Evolutionary conservation across 1,140 invertebrate genomes (phyloP).

Genomic region (Venustaconcha ellipsiformis): DNA sequence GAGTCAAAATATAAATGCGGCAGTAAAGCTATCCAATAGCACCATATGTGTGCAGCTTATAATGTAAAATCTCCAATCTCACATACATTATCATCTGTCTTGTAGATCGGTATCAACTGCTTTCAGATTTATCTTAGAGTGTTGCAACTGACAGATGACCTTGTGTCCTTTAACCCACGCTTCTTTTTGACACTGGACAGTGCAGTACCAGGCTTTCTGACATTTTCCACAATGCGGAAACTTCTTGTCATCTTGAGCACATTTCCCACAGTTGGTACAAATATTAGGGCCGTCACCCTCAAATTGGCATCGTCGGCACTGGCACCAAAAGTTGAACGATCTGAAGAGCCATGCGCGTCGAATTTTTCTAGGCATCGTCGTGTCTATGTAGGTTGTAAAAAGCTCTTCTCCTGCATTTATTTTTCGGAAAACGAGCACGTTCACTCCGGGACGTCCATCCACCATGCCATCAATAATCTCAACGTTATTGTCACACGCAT

Average conservation of each 20-base stretch:
- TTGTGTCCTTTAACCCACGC: constrained; percentile 61
- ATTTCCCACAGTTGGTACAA: constrained; percentile 55
- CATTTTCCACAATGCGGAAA: constrained; percentile 60
- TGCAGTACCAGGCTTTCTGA: constrained; percentile 62
- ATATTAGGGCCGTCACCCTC: constrained; percentile 54
- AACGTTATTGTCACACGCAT: constrained; percentile 62
- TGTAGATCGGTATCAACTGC: neutral
- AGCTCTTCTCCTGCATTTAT: constrained; percentile 59
- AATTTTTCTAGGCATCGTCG: constrained; percentile 48
- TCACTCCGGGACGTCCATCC: constrained; percentile 47
- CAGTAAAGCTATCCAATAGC: too few relatives aligned
- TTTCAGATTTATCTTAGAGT: constrained; percentile 2
- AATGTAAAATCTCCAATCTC: too few relatives aligned
- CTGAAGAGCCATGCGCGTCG: constrained; percentile 62
- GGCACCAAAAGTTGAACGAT: constrained; percentile 65
- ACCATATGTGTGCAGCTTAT: too few relatives aligned
- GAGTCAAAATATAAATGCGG: too few relatives aligned
- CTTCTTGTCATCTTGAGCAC: constrained; percentile 42
- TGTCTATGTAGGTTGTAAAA: constrained; percentile 62
- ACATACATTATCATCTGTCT: too few relatives aligned
- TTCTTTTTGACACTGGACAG: constrained; percentile 56
- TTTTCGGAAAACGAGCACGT: constrained; percentile 49
- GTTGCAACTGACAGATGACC: constrained; percentile 38
- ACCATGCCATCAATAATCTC: constrained; percentile 55
- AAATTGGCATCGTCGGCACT: constrained; percentile 57